Evolutionary conservation across 2,888 invertebrate species (phyloP), one percentile per base, ranked within the genome.

Genomic region (Chrysopilus asiliformis): DNA sequence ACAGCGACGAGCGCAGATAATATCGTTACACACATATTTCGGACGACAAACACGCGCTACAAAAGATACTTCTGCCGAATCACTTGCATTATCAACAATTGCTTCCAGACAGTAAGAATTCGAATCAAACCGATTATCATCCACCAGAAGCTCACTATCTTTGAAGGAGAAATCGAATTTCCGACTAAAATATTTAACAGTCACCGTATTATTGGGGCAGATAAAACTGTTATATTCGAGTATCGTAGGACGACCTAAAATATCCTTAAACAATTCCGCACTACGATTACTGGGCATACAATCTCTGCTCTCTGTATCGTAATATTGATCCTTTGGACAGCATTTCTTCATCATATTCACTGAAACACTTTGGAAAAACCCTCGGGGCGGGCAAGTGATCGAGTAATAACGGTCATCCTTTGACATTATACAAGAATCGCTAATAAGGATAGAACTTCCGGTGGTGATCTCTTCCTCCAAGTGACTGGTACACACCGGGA

Each of bases 51-150:
- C n/a, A n/a, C n/a, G n/a, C n/a, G n/a, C n/a, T n/a, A n/a, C n/a
- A n/a, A n/a, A n/a, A n/a, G n/a, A n/a, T n/a, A n/a, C n/a, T n/a
- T n/a, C n/a, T n/a, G n/a, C n/a, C n/a, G n/a, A n/a, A n/a, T n/a
- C n/a, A n/a, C n/a, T n/a, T n/a, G n/a, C n/a, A 27, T 44, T 31
- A 26, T 24, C 30, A 12, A 49, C 43, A 5, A 56, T 45, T n/a
- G 51, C 51, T 33, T 61, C 61, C 13, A 61, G 44, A 34, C 61
- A 61, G 48, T 51, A 57, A 32, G 52, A 48, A 4, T 45, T 43
- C 19, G 44, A 40, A 9, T 44, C 32, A 26, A 42, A 40, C n/a
- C 14, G 14, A 14, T 34, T 54, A 48, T 13, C 13, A 42, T 29
- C 19, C 53, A 44, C 19, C 42, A 43, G 27, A 31, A 44, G 27